Evolutionary conservation across 2,888 invertebrate genomes (phyloP), one percentile per base, ranked within the genome.

Genomic region (Orthonevra nobilis): DNA sequence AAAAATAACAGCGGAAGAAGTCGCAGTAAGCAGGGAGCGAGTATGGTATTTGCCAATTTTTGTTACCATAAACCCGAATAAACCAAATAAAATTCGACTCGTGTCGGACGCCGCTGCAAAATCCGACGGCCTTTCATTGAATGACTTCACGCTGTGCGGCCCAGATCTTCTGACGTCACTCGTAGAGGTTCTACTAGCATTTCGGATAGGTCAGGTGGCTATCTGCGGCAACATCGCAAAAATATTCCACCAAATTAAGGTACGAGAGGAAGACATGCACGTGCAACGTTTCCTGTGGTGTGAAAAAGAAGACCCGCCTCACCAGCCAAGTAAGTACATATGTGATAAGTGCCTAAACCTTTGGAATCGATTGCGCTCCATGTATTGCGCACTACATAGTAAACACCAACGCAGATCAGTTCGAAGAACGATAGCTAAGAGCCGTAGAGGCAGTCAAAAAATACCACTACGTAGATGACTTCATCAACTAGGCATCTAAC

Each of bases 391-490:
- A 81, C 14, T 79, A 50, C 26, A 15, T 56, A 6, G 56, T 54
- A 14, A 34, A 56, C 6, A 23, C 32, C n/a, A 64, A 58, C 9
- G 58, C 68, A 1, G 48, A 69, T n/a, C 46, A 23, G 6, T 72
- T 56, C 14, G 12, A 54, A 38, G 6, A 52, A n/a, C 14, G 38
- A 26, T 82, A 64, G 56, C 84, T 83, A 3, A 42, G 69, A 14
- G 84, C 84, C 0, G 82, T 77, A 0, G 34, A 75, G 9, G 83
- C 84, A 0, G 82, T 86, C 10, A 60, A 82, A 44, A 20, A 81
- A 1, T 82, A 83, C 4, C 83, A 83, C 58, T 86, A 86, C 46
- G 82, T 85, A 61, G 83, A 85, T 46, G 84, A 84, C 26, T 81
- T 81, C 19, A 66, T 84, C 3, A 70, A 70, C 48, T 84, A 82